phyloP scores from a whole-genome alignment of 2,888 invertebrate genomes.

The Dermolepida albohirtum region DNA sequence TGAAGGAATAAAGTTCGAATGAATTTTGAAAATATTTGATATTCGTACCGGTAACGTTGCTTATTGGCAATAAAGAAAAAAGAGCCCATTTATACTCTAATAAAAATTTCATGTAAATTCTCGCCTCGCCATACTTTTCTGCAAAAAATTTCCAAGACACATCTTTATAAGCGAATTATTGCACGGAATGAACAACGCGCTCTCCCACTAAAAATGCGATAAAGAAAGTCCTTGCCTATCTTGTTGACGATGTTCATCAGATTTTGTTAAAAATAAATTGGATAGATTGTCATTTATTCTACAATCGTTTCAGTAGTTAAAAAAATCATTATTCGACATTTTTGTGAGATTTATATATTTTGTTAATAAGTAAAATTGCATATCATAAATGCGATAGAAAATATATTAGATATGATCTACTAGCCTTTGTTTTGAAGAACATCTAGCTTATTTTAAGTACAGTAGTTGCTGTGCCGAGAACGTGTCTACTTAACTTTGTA shows the following conservation, averaged over 20 bases:
- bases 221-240: neutral
- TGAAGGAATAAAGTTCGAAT: neutral
- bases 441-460: no score
- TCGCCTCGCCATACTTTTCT: neutral
- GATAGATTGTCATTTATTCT: no score
- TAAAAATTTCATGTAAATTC: conserved; percentile 15
- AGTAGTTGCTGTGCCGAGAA: no score
- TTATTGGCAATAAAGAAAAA: conserved; percentile 5
- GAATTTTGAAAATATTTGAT: neutral
- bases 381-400: no score
- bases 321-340: no score
- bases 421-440: no score
- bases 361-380: no score
- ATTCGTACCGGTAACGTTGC: neutral
- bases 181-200: conserved; percentile 9
- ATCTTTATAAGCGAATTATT: conserved; percentile 29
- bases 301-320: no score
- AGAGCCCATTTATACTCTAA: conserved; percentile 12
- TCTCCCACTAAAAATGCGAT: neutral
- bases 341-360: no score
- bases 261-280: no score
- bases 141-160: conserved; percentile 12
- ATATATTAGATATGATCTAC: no score
- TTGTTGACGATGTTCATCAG: neutral
- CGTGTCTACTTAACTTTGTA: no score